phyloP scores from a whole-genome alignment of 2,113 vertebrate genomes.

The Trichomycterus rosablanca region DNA sequence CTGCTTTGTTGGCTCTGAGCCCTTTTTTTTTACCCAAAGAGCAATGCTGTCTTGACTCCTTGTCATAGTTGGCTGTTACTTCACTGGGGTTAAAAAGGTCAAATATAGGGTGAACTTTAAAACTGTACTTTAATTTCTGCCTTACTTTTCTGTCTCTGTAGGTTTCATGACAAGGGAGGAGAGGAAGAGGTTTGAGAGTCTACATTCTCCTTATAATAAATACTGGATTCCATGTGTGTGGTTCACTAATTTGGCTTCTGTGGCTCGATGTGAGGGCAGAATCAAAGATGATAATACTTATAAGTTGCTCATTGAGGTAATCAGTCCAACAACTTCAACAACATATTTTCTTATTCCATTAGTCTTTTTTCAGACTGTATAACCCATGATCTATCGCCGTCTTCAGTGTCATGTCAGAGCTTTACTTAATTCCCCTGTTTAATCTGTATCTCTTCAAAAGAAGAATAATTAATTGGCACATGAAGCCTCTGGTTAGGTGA shows the following conservation, averaged over 20 bases:
- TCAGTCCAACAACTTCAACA: too few species aligned
- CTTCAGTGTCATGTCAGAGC: background rate
- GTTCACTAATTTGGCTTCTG: conserved; percentile 83
- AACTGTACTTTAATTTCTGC: background rate
- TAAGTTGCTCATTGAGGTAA: conserved; percentile 84
- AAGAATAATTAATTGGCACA: too few species aligned
- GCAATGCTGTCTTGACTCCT: too few species aligned
- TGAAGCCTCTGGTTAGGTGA: too few species aligned
- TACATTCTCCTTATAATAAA: conserved; percentile 87
- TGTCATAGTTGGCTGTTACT: too few species aligned
- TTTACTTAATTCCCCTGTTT: background rate
- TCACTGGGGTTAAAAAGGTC: too few species aligned
- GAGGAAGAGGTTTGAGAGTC: conserved; percentile 82
- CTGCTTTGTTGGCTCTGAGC: too few species aligned
- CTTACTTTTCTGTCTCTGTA: conserved; percentile 41
- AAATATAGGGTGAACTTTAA: too few species aligned
- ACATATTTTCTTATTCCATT: too few species aligned
- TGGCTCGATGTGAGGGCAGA: conserved; percentile 80
- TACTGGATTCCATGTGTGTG: conserved; percentile 92
- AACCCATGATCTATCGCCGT: too few species aligned
- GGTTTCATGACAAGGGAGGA: conserved; percentile 92
- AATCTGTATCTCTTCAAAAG: conserved; percentile 22
- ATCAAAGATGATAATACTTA: conserved; percentile 82
- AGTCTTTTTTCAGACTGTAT: background rate
- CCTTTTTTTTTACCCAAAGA: too few species aligned